These are phyloP conservation scores for Fratercula arctica DNA, from an alignment of 2,797 vertebrate genomes.

Conservation along the genomic window DNA sequence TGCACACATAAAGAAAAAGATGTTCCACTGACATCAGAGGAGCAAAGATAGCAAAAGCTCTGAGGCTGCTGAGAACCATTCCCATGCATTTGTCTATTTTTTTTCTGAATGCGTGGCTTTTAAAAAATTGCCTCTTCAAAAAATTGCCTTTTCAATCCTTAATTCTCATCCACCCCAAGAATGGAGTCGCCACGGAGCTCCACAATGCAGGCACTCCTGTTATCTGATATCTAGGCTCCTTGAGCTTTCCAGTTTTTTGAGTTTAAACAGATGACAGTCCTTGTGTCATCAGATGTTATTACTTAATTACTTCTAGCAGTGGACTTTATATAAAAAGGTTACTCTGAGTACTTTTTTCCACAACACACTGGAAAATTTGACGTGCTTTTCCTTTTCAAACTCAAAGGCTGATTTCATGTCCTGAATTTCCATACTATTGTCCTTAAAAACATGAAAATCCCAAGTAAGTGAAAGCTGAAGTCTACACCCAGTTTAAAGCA, in stretches of 20 bases:
- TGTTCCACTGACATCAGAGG: neutral
- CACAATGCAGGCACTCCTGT: neutral
- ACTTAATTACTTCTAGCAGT: conserved; percentile 57
- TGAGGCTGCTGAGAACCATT: neutral
- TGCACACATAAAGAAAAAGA: neutral
- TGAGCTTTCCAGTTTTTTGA: conserved; percentile 62
- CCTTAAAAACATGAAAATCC: conserved; percentile 34
- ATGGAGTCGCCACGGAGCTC: neutral
- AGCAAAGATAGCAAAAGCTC: neutral
- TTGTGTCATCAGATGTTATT: conserved; percentile 69
- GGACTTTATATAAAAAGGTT: conserved; percentile 36
- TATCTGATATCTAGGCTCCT: conserved; percentile 55
- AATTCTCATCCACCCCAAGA: neutral
- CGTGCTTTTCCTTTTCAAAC: conserved; percentile 21
- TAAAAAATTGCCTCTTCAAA: neutral
- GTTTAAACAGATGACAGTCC: conserved; percentile 70
- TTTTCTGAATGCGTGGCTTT: neutral
- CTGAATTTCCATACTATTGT: conserved; percentile 43
- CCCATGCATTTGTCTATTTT: neutral
- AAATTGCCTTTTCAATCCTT: neutral
- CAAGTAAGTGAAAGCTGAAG: neutral
- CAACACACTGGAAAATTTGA: conserved; percentile 41
- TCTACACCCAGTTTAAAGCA: neutral
- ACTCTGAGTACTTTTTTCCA: conserved; percentile 39
- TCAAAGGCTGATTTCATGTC: conserved; percentile 34